Base-by-base conservation (phyloP, 2,797 vertebrate species). In the Falco berigora region DNA sequence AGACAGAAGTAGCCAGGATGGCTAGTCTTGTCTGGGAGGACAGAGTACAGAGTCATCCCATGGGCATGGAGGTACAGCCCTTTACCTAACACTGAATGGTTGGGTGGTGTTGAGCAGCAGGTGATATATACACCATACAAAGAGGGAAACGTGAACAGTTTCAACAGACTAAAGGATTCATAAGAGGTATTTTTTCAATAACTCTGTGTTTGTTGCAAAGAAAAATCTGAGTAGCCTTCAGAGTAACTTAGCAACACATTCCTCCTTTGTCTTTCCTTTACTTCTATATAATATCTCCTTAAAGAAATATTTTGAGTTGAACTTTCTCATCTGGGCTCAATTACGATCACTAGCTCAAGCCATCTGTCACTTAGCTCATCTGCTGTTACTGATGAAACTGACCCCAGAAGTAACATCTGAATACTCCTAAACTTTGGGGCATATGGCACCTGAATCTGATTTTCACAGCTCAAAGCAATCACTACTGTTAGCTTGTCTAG, bases 371-470 rank as follows among this genome's bases (percentile, higher is more conserved):
- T 84, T 85, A 89, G 34, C 20, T 89, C n/a, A 42, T 63, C 42
- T 87, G 28, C 38, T 89, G 6, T 42, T 68, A 68, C 47, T 77
- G 56, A 71, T 85, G 67, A 88, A 96, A 91, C 55, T 80, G 66
- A 92, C 68, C 64, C 36, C 56, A 78, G 81, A 85, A 91, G 23
- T 66, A 88, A 66, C 22, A 59, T 74, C 46, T 46, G 52, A 96
- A 67, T 27, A 55, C 7, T 63, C 52, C 55, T 90, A 64, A 83
- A 95, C 79, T 86, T 91, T 73, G 58, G 58, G 18, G 34, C 36
- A 79, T 66, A 76, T 52, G 47, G 49, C 67, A 75, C 50, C 46
- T 44, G 62, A 72, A 64, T 78, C 46, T 40, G 44, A 67, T 38
- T 82, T 92, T 56, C 92, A 46, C 24, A 86, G 40, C 58, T 53